Evolutionary conservation across 37 sponge, comb jelly and placozoan genomes (phyloP), one percentile per base, ranked within the genome.

Genomic region (Ephydatia muelleri): DNA sequence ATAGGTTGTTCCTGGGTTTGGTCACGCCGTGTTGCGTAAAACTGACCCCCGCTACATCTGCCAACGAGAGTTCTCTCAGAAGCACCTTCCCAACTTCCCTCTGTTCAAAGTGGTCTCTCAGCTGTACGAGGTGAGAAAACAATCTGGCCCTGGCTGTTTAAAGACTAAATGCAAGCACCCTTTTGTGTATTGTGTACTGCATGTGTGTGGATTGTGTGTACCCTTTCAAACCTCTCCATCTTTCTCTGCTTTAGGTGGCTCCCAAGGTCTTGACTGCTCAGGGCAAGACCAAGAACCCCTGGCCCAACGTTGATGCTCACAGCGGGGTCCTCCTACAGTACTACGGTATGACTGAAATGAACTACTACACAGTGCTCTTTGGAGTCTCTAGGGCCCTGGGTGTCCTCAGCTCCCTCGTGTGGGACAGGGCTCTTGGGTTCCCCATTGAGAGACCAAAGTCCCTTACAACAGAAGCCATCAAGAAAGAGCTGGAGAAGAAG

Each of bases 281-380:
- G 22, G 99, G 99, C 38, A 98, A 96, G 87, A 95, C 95, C 25
- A 88, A 90, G 85, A 98, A 98, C 88, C 99, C 99, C 8, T 98
- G 99, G 99, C 99, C 99, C 65, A 98, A 98, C 79, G 99, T 98
- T 43, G 99, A 98, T 80, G 99, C 99, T 25, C 99, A 98, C 92
- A 94, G 95, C 70, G 99, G 99, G 19, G 94, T 92, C 47, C 84
- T 98, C 26, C 91, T 98, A 5, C 81, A 98, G 97, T 92, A 98
- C 80, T 98, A 96, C 77, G 93, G 93, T 8, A 84, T 98, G 91
- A 94, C 88, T 28, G 99, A 98, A 80, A 98, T 98, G 99, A 85
- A 83, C 73, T 98, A 78, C 94, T 98, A 98, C 85, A 98, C 99
- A 23, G 99, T 98, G 31, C 84, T 98, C 85, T 98, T 98, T 93